Percentiles rank a stretch among this genome's conserved stretches.
phyloP scores from a whole-genome alignment of 2,797 vertebrate species.

The Mareca penelope region DNA sequence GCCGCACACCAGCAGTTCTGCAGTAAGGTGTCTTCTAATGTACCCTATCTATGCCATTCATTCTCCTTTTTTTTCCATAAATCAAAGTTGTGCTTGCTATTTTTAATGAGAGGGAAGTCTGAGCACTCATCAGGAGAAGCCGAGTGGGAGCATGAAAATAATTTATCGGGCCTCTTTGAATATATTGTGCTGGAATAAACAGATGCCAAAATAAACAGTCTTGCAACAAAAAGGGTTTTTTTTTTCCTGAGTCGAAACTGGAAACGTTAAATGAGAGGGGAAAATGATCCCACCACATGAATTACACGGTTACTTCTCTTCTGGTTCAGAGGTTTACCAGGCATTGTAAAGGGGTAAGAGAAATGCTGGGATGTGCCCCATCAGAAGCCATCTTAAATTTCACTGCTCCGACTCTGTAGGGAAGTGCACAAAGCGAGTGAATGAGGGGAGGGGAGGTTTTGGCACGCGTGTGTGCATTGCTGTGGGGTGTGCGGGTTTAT shows the following conservation, averaged over 20 bases:
- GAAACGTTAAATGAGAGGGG: background rate
- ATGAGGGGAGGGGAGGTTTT: background rate
- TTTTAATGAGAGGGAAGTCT: background rate
- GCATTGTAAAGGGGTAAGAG: background rate
- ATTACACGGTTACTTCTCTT: background rate
- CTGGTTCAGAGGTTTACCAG: background rate
- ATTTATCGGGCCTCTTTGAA: background rate
- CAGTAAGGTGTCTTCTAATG: background rate
- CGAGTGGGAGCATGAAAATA: background rate
- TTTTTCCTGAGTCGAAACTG: background rate
- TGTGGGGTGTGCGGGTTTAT: background rate
- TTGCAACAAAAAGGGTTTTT: background rate
- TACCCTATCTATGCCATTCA: background rate
- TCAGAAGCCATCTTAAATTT: background rate
- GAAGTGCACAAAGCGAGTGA: background rate
- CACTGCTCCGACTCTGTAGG: background rate
- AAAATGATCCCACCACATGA: background rate
- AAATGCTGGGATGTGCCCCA: background rate
- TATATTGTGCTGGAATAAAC: background rate
- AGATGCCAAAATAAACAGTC: slow-evolving; percentile 1
- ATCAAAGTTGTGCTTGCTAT: background rate
- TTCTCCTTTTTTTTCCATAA: background rate
- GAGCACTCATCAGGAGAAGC: background rate
- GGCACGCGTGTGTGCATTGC: fast-evolving
- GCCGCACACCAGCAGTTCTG: background rate